Evolutionary conservation across 2,797 vertebrate genomes (phyloP), one percentile per base, ranked within the genome.

Genomic region (Coracias cyanogaster): DNA sequence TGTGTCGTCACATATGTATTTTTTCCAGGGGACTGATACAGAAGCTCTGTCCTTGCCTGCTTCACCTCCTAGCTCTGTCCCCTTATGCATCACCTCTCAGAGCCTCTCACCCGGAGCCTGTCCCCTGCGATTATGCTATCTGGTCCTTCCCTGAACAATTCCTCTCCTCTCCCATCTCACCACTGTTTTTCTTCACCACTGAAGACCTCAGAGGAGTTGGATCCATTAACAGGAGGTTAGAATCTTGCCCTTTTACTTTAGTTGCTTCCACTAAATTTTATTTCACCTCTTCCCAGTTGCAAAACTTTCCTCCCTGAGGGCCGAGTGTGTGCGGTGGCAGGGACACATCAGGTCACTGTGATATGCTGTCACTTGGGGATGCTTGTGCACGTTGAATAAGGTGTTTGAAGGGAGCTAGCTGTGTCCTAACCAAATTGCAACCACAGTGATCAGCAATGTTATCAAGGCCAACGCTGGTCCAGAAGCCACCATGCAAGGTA

Each of bases 1-100:
- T 18, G 9, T 62, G 60, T 29, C 60, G 29, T 13, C 61, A 29
- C 0, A 0, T 8, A 0, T 14, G 0, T 41, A 5, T 65, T 73
- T 87, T 82, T 82, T 54, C 52, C 72, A 48, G 43, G 35, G 29
- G 11, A 9, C 52, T 64, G 51, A 35, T 46, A 31, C 17, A 21
- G 61, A 16, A 41, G 35, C 46, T 94, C 57, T 71, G 39, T 25
- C 37, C 33, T 72, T 13, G 9, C 31, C 28, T 31, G 9, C 35
- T n/a, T 49, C 69, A 54, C 28, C 55, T 65, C 39, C 35, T 51
- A 31, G 67, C 25, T 46, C 74, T 31, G n/a, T 22, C 31, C 29
- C 35, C 17, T 70, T 37, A 71, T 24, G 37, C 61, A n/a, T 31
- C 0, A 0, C n/a, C 64, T 5, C 28, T 67, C 57, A 4, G 33